Percentiles rank a stretch among this genome's conserved stretches.
phyloP scores from a whole-genome alignment of 2,888 invertebrate genomes.

The Ophion slaviceki region DNA sequence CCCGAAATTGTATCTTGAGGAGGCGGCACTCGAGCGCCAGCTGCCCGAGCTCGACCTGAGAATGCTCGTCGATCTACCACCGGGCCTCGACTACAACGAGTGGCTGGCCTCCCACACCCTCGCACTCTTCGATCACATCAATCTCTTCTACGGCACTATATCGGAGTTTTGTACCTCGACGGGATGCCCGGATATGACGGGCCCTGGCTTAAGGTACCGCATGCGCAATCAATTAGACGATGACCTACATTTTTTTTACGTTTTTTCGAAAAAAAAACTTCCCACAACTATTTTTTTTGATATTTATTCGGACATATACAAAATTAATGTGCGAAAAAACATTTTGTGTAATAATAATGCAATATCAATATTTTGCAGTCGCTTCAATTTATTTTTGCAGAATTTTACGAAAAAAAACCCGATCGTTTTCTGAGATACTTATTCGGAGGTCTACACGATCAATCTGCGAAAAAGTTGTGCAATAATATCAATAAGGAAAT shows the following conservation, averaged over 20 bases:
- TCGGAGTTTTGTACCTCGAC: slow-evolving; percentile 99
- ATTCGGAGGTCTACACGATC: too few species aligned
- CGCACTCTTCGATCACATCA: slow-evolving; percentile 99
- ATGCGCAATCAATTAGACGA: slow-evolving; percentile 72
- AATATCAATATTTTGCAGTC: too few species aligned
- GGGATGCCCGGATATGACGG: slow-evolving; percentile 98
- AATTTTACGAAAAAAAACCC: too few species aligned
- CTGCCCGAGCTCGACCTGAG: slow-evolving; percentile 97
- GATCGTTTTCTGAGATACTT: too few species aligned
- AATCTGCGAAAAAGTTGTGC: too few species aligned
- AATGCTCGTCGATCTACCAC: slow-evolving; percentile 96
- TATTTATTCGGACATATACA: too few species aligned
- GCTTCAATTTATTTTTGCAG: too few species aligned
- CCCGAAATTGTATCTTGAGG: slow-evolving; percentile 97
- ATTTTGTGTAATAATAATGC: too few species aligned
- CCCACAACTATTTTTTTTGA: too few species aligned
- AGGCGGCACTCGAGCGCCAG: slow-evolving; percentile 96
- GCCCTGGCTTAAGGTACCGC: slow-evolving; percentile 94
- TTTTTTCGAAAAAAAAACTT: too few species aligned
- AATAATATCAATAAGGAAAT: too few species aligned
- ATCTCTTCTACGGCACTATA: slow-evolving; percentile 98
- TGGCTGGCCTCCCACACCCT: slow-evolving; percentile 99
- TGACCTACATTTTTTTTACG: background rate
- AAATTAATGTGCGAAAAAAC: too few species aligned
- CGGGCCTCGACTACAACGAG: slow-evolving; percentile 98